These are phyloP conservation scores for Calycopis cecrops DNA, from an alignment of 1,140 invertebrate genomes.

Conservation along the genomic window DNA sequence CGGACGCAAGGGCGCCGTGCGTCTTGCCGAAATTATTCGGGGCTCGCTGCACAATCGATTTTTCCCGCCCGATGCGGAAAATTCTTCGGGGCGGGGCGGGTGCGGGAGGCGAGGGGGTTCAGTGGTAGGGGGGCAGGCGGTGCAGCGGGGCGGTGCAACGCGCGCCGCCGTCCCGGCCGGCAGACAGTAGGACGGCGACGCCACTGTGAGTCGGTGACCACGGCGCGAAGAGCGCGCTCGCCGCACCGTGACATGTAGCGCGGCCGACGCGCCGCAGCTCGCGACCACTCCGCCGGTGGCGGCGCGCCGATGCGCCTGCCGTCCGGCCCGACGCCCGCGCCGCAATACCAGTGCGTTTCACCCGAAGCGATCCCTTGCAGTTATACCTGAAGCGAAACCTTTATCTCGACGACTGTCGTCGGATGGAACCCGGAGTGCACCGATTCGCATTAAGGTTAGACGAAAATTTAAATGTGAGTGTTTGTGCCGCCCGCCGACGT, in stretches of 20 bases:
- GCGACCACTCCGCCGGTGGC: constrained; percentile 62
- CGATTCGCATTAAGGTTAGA: constrained; percentile 72
- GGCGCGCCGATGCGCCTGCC: constrained; percentile 63
- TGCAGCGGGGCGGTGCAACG: constrained; percentile 69
- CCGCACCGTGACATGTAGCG: constrained; percentile 68
- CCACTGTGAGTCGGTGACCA: constrained; percentile 67
- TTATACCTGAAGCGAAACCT: constrained; percentile 60
- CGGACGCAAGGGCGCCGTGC: constrained; percentile 67
- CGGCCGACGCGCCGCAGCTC: constrained; percentile 62
- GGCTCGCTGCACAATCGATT: constrained; percentile 70
- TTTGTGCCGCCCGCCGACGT: constrained; percentile 52
- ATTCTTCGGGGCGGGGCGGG: constrained; percentile 65
- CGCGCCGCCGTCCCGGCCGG: constrained; percentile 59
- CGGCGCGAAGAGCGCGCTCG: constrained; percentile 63
- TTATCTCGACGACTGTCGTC: constrained; percentile 60
- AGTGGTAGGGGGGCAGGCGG: constrained; percentile 54
- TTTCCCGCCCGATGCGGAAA: constrained; percentile 71
- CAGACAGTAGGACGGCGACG: constrained; percentile 71
- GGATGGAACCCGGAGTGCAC: constrained; percentile 71
- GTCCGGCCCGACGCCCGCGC: constrained; percentile 48
- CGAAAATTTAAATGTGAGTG: constrained; percentile 69
- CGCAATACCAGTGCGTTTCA: constrained; percentile 26
- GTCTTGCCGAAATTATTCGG: constrained; percentile 72
- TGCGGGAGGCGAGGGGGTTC: constrained; percentile 42
- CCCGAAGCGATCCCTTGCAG: constrained; percentile 32